Evolutionary conservation across 2,113 vertebrate genomes (phyloP).

Genomic region (Nothoprocta pentlandii): DNA sequence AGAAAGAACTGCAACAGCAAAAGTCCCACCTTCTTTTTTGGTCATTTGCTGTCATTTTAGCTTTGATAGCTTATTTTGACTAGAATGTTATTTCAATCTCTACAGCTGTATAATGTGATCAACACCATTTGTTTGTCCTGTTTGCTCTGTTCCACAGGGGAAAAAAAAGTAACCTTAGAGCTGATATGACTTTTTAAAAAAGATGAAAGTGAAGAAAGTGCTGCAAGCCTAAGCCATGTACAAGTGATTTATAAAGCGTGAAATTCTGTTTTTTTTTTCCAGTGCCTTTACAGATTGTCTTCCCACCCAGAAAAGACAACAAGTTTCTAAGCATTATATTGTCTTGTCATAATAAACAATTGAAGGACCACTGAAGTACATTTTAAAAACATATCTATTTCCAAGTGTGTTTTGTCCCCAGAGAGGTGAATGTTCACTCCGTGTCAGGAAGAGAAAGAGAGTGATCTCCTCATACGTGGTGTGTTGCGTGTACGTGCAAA

Average conservation of each 20-base stretch:
- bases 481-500: rapidly evolving
- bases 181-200: background rate
- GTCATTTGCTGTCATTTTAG: background rate
- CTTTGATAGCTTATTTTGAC: background rate
- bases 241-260: background rate
- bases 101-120: background rate
- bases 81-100: background rate
- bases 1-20: background rate
- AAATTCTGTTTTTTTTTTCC: background rate
- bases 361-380: background rate
- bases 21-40: background rate
- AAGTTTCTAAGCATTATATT: background rate
- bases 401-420: background rate
- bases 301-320: background rate
- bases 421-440: background rate
- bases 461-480: rapidly evolving
- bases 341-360: background rate
- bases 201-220: background rate
- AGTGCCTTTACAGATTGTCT: background rate
- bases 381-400: background rate
- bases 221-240: background rate
- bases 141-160: background rate
- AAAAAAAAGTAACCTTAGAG: background rate
- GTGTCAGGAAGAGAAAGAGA: background rate
- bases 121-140: background rate